A percentile compares a stretch with the other conserved stretches of the same genome.
These are phyloP conservation scores for Ornithoptera alexandrae DNA, from an alignment of 2,888 invertebrate genomes.

Conservation along the genomic window DNA sequence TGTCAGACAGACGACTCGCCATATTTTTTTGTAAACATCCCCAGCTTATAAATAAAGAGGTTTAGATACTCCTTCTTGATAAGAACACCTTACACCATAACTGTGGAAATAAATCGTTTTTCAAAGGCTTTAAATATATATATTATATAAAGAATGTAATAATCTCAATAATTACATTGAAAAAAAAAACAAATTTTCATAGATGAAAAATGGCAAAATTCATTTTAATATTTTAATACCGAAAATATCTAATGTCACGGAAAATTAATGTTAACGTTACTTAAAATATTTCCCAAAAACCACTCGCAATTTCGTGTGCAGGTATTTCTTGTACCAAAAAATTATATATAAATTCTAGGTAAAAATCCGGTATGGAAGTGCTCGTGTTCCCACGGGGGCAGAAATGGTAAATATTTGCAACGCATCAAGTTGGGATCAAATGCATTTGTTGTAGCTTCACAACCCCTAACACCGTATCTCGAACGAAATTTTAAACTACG, in stretches of 20 bases:
- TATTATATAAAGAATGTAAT: too few species aligned
- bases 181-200: not conserved
- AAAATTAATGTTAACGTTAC: conserved; percentile 7
- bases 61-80: too few species aligned
- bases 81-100: too few species aligned
- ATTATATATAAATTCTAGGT: conserved; percentile 14
- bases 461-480: conserved; percentile 33
- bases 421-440: conserved; percentile 51
- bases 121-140: too few species aligned
- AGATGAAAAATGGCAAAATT: not conserved
- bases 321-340: conserved; percentile 3
- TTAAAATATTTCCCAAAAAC: conserved; percentile 14
- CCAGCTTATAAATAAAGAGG: too few species aligned
- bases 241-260: not conserved
- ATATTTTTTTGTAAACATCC: too few species aligned
- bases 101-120: too few species aligned
- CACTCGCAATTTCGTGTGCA: conserved; percentile 2
- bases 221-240: not conserved
- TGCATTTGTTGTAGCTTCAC: conserved; percentile 51
- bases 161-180: not conserved
- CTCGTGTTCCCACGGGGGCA: conserved; percentile 41
- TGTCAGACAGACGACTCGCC: too few species aligned
- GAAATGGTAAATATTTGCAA: conserved; percentile 56
- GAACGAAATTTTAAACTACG: conserved; percentile 3
- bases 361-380: conserved; percentile 22